Base-by-base conservation (phyloP, 2,113 vertebrate species). In the Lota lota region DNA sequence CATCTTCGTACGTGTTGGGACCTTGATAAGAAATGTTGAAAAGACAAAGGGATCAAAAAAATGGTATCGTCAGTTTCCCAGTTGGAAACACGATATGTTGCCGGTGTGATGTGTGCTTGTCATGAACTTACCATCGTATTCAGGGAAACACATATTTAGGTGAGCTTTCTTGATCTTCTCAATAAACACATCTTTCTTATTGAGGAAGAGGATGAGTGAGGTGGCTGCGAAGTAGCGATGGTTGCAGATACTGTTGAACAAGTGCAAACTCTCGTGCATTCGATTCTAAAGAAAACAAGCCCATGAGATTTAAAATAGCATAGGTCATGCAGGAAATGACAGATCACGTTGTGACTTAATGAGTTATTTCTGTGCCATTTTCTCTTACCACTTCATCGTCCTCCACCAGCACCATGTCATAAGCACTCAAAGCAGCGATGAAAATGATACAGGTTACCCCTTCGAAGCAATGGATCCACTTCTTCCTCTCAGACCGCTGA, bases 171-270 rank as follows among this genome's bases (percentile, higher is more conserved):
- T 97, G 77, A 99, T 98, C 88, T 99, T 99, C 89, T 99, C 96
- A 3, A 84, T 0, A 76, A 99, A 99, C 64, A 99, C 95, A 0
- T 99, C 97, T 79, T 99, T 99, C 92, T 99, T 99, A 93, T 99
- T 99, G 79, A 99, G 95, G 89, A 99, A 99, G 76, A 99, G 97
- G 70, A 99, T 96, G 0, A 99, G 98, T 76, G 96, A 98, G 63
- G 97, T 99, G 69, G 95, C 77, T 73, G 93, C 93, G 0, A 99
- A 99, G 90, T 98, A 99, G 66, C 96, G 95, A 70, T 99, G 97
- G 89, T 99, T 99, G 83, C 97, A 99, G 91, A 99, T 98, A 75
- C 97, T 99, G 85, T 99, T 99, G 94, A 99, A 99, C 87, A 99
- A 94, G 88, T 99, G 97, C 80, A 99, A 92, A 85, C 96, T 99